Evolutionary conservation across 2,113 vertebrate species (phyloP).

Genomic region (Chloebia gouldiae): DNA sequence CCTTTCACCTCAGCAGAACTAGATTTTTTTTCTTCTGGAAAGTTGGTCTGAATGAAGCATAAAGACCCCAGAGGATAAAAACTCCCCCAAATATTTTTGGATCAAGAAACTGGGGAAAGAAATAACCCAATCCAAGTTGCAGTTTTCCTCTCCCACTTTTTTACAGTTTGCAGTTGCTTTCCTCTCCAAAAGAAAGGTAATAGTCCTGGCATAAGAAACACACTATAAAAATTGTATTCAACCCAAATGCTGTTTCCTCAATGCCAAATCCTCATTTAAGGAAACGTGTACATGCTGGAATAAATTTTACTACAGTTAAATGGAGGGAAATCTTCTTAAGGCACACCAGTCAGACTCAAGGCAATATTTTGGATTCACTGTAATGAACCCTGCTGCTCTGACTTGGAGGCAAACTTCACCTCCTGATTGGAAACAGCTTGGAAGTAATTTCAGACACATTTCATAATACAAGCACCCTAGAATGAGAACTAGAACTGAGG

Average conservation of each 20-base stretch:
- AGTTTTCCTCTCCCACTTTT: neutral
- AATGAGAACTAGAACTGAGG: neutral
- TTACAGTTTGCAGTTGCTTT: neutral
- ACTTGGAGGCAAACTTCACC: neutral
- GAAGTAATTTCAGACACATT: neutral
- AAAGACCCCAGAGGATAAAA: neutral
- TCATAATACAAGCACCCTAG: neutral
- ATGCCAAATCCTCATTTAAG: constrained; percentile 22
- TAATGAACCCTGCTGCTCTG: neutral
- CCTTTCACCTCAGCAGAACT: neutral
- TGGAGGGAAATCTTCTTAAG: neutral
- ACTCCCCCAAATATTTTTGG: neutral
- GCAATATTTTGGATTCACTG: neutral
- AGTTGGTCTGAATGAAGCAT: neutral
- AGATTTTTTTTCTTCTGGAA: neutral
- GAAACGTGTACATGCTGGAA: neutral
- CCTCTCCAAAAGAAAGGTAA: neutral
- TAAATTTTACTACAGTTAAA: neutral
- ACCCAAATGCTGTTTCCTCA: neutral
- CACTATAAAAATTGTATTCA: constrained; percentile 7
- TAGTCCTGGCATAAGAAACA: neutral
- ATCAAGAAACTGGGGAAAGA: neutral
- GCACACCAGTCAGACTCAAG: neutral
- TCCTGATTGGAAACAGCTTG: neutral
- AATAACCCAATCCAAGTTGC: neutral